These are phyloP conservation scores for Xenotilapia flavipinnis DNA, from an alignment of 2,113 vertebrate genomes.

Conservation along the genomic window DNA sequence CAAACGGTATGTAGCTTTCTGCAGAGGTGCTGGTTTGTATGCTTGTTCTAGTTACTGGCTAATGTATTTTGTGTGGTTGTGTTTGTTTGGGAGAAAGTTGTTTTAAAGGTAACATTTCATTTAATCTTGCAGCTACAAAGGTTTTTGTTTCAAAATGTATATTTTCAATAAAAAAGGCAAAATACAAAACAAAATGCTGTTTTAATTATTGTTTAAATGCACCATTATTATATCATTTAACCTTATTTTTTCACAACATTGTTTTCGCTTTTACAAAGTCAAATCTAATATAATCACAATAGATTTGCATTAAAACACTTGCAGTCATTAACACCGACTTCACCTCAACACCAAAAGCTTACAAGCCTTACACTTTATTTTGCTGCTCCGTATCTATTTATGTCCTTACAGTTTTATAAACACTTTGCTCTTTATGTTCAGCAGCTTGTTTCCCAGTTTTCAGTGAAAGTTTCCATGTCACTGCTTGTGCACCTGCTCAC, in stretches of 20 bases:
- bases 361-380: not conserved
- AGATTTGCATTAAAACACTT: not conserved
- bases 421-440: not conserved
- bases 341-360: not conserved
- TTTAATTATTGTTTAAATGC: not conserved
- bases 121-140: not conserved
- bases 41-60: not conserved
- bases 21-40: not conserved
- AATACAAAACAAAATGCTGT: not conserved
- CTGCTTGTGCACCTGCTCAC: not conserved
- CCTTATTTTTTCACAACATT: not conserved
- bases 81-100: not conserved
- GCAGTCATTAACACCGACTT: rapidly evolving
- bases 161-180: slow-evolving; percentile 38
- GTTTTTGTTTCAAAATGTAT: not conserved
- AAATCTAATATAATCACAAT: not conserved
- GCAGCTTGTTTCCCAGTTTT: not conserved
- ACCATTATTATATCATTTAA: not conserved
- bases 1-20: not conserved
- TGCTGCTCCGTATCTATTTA: not conserved
- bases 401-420: not conserved
- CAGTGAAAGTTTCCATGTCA: not conserved
- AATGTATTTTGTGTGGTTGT: not conserved
- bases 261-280: not conserved
- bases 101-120: not conserved